Evolutionary conservation across 2,113 vertebrate genomes (phyloP).

Genomic region (Triplophysa dalaica): DNA sequence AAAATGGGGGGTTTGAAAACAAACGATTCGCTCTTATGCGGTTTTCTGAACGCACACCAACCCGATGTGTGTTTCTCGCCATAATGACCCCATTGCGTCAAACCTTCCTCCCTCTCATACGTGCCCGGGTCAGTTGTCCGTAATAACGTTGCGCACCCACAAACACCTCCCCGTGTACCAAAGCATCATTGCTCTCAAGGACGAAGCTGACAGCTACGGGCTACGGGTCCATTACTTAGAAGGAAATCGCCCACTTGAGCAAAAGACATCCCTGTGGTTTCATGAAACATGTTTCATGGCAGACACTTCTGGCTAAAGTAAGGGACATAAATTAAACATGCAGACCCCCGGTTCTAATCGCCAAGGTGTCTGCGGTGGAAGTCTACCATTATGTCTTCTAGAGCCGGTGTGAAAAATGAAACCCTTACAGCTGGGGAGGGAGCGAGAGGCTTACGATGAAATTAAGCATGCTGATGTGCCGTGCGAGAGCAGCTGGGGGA

Average conservation of each 20-base stretch:
- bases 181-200: constrained; percentile 39
- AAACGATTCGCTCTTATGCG: constrained; percentile 16
- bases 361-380: constrained; percentile 43
- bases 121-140: background rate
- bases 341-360: constrained; percentile 31
- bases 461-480: constrained; percentile 19
- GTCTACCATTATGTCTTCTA: constrained; percentile 53
- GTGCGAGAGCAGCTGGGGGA: background rate
- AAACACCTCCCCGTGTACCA: constrained; percentile 16
- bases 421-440: constrained; percentile 20
- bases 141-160: constrained; percentile 4
- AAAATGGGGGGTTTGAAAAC: background rate
- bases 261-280: constrained; percentile 32
- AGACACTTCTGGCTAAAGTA: background rate
- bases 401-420: constrained; percentile 65
- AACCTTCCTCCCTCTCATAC: background rate
- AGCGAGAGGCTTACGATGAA: constrained; percentile 7
- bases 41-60: constrained; percentile 14
- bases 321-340: constrained; percentile 47
- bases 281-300: constrained; percentile 14
- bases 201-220: constrained; percentile 25
- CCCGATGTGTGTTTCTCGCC: constrained; percentile 6
- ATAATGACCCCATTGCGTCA: constrained; percentile 35
- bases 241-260: constrained; percentile 28
- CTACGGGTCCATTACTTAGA: constrained; percentile 19